Evolutionary conservation across 2,888 invertebrate genomes (phyloP), one percentile per base, ranked within the genome.

Genomic region (Eristalis arbustorum): DNA sequence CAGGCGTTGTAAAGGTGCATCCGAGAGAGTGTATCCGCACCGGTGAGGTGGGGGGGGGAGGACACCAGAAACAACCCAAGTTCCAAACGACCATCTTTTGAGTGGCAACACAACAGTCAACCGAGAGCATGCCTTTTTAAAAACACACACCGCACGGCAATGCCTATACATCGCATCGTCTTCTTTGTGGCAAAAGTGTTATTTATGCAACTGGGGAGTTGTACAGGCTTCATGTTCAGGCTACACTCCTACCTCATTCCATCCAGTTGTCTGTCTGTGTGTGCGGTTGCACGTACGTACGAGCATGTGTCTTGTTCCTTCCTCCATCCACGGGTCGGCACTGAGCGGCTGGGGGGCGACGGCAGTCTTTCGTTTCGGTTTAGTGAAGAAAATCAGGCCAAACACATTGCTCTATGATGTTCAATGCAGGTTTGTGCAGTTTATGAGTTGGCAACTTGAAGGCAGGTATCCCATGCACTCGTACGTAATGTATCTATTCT

Each of bases 101-200:
- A 82, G 87, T 83, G 82, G 78, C 74, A 87, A 83, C 74, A 83
- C 85, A 82, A 77, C 83, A 83, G 77, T 74, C 81, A 85, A 77
- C 81, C 69, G 59, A 59, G 59, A 80, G 78, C 57, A 78, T 82
- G 40, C 69, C 57, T 83, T 79, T 76, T 75, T 79, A 23, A 57
- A 71, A 5, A 62, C 79, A 59, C 84, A 84, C 68, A n/a, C n/a
- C n/a, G n/a, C n/a, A n/a, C 74, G 75, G 66, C 75, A 76, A 68
- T 66, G 67, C 72, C 75, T 76, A 57, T 57, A 68, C 77, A 68
- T 74, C 66, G 71, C 77, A 68, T 74, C 66, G 71, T 78, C 77
- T 78, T 78, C 83, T 82, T 85, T 76, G 72, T 80, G 71, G 77
- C 73, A 77, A 77, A 85, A 82, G 77, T 77, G 85, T 82, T 82